Conservation (phyloP, 2,888 invertebrate genomes). For the Amaurobius ferox region DNA sequence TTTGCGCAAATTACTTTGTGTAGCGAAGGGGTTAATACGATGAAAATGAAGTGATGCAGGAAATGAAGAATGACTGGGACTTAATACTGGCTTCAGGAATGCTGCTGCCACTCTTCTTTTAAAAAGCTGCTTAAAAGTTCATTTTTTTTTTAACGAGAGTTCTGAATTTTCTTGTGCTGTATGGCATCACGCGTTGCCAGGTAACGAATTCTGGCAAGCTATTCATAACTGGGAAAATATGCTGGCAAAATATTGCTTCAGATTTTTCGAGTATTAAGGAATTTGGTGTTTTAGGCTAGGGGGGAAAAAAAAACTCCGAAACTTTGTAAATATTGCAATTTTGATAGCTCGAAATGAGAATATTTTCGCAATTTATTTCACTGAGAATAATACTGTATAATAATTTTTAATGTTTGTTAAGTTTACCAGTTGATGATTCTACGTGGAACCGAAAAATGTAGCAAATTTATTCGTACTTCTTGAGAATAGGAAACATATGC, state of each 20-base stretch:
- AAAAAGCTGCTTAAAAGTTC: conserved; percentile 16
- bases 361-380: no score
- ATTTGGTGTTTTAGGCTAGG: neutral
- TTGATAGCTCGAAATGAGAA: no score
- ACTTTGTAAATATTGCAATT: no score
- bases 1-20: conserved; percentile 36
- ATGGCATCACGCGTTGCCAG: neutral
- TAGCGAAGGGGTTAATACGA: conserved; percentile 36
- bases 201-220: neutral
- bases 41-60: conserved; percentile 24
- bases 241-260: neutral
- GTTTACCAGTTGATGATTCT: no score
- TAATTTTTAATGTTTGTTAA: no score
- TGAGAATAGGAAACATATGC: no score
- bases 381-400: no score
- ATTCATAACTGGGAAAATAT: neutral
- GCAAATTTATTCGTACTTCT: no score
- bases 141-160: neutral
- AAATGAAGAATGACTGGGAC: conserved; percentile 20
- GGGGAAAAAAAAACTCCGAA: neutral
- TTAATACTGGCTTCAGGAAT: conserved; percentile 13
- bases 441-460: no score
- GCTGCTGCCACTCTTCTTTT: conserved; percentile 13
- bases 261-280: neutral
- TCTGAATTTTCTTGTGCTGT: neutral